A percentile compares a stretch with the other conserved stretches of the same genome.
phyloP scores from a whole-genome alignment of 2,888 invertebrate species.

The Isotomurus palustris region DNA sequence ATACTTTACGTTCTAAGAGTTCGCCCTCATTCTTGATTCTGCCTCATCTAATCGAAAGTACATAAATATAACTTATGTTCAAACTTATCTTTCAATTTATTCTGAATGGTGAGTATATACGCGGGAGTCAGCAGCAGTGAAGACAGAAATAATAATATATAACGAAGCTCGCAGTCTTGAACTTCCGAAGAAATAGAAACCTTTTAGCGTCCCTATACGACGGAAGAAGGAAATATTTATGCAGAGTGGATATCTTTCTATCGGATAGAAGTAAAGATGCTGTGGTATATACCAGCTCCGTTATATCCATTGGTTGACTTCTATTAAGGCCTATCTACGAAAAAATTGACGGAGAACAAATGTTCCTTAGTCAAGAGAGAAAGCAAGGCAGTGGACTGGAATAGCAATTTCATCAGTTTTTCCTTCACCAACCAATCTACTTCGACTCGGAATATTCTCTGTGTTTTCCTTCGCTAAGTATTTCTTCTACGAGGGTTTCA shows the following conservation, averaged over 20 bases:
- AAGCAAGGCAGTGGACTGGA: conserved; percentile 32
- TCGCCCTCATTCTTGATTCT: not conserved
- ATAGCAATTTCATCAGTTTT: conserved; percentile 31
- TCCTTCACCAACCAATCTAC: not conserved
- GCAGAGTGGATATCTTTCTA: too few relatives aligned
- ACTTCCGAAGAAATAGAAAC: too few relatives aligned
- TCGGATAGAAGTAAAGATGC: not conserved
- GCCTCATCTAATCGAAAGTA: conserved; percentile 10
- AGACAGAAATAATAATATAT: too few relatives aligned
- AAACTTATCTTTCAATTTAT: conserved; percentile 42
- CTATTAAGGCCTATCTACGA: conserved; percentile 14
- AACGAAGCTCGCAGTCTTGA: too few relatives aligned
- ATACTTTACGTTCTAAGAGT: not conserved
- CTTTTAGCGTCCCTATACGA: too few relatives aligned
- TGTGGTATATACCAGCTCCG: not conserved
- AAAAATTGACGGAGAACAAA: conserved; percentile 38
- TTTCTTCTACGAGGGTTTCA: too few relatives aligned
- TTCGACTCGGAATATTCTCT: too few relatives aligned
- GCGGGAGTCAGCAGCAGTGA: too few relatives aligned
- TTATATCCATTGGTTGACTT: too few relatives aligned
- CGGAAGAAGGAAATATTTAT: too few relatives aligned
- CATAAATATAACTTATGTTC: conserved; percentile 25
- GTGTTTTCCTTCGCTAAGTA: too few relatives aligned
- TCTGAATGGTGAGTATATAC: too few relatives aligned
- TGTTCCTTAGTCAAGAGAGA: conserved; percentile 26